phyloP scores from a whole-genome alignment of 2,797 vertebrate genomes.

The Leptatherina wallacei region DNA sequence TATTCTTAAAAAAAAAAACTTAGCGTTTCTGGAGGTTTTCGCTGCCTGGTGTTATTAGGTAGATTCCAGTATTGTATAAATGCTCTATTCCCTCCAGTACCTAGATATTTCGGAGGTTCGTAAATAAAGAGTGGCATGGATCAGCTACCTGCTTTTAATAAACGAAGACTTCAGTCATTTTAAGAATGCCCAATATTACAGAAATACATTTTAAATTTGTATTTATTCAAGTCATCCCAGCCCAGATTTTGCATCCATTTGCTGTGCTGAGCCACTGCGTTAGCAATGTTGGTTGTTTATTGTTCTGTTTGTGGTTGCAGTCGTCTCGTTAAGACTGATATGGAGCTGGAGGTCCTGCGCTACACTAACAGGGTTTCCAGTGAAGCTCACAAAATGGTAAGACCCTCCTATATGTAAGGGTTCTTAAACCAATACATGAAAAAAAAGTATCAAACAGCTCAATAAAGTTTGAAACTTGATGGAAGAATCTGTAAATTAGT shows the following conservation, averaged over 20 bases:
- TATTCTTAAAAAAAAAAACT: conserved; percentile 18
- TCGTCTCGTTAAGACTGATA: conserved; percentile 93
- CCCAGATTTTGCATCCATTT: not conserved
- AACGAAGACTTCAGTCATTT: not conserved
- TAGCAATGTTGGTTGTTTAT: not conserved
- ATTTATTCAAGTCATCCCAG: not conserved
- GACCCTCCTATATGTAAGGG: conserved; percentile 22
- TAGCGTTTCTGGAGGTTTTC: conserved; percentile 40
- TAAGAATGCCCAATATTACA: not conserved
- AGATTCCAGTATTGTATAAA: not conserved
- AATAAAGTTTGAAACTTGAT: not conserved
- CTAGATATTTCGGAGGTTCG: not conserved
- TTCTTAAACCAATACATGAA: not conserved
- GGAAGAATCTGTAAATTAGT: no score
- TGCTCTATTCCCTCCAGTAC: no score
- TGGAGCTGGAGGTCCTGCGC: conserved; percentile 96
- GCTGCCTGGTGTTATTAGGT: conserved; percentile 19
- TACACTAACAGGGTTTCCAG: conserved; percentile 97
- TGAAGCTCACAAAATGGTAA: conserved; percentile 95
- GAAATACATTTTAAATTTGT: not conserved
- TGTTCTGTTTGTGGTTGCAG: conserved; percentile 73
- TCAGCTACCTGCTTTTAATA: no score
- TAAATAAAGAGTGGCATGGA: not conserved
- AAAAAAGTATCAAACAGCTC: rapidly evolving
- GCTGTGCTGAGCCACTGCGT: no score